Evolutionary conservation across 2,797 vertebrate species (phyloP).

Genomic region (Ctenosaura bakeri): DNA sequence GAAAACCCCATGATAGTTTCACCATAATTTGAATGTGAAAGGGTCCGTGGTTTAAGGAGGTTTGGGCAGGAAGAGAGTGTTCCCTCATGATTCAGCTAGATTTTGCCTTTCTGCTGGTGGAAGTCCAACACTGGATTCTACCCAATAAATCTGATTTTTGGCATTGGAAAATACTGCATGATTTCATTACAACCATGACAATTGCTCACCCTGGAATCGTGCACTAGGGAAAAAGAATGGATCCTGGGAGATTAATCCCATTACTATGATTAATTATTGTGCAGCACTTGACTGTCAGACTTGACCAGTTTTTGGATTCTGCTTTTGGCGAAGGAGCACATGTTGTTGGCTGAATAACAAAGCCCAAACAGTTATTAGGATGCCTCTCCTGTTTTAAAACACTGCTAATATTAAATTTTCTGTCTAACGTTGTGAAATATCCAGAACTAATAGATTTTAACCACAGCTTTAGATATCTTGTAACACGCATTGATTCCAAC

Average conservation of each 20-base stretch:
- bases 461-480: neutral
- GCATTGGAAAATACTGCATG: neutral
- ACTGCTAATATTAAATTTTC: neutral
- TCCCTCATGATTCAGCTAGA: no score
- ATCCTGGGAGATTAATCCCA: conserved; percentile 11
- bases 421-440: neutral
- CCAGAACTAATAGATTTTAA: neutral
- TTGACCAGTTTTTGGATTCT: conserved; percentile 30
- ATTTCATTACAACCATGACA: neutral
- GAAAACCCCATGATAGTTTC: no score
- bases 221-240: neutral
- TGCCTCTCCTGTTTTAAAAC: neutral
- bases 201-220: neutral
- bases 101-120: neutral
- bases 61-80: neutral
- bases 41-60: neutral
- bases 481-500: neutral
- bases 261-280: conserved; percentile 21
- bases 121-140: neutral
- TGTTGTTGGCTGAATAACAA: neutral
- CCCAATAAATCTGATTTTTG: neutral
- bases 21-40: no score
- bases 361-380: neutral
- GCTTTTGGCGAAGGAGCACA: neutral
- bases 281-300: conserved; percentile 15